phyloP scores from a whole-genome alignment of 2,888 invertebrate species.

The Dermolepida albohirtum region DNA sequence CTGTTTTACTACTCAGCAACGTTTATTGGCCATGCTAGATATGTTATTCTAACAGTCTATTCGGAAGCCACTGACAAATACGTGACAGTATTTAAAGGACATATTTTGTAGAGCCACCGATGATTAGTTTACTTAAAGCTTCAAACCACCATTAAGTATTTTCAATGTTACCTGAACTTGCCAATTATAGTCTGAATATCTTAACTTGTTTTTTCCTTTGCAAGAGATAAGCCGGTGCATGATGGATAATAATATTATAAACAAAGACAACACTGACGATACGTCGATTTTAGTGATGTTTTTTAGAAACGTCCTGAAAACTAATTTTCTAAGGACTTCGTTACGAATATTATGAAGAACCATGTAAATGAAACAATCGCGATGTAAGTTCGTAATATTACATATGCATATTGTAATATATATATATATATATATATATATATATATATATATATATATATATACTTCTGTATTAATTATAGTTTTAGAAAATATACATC shows the following conservation, averaged over 20 bases:
- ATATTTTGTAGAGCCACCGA: slow-evolving; percentile 31
- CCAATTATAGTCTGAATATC: slow-evolving; percentile 37
- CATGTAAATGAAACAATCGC: slow-evolving; percentile 1
- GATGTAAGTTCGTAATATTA: not conserved
- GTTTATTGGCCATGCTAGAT: too few relatives aligned
- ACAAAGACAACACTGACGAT: too few relatives aligned
- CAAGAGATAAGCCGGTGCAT: not conserved
- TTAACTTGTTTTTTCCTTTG: slow-evolving; percentile 10
- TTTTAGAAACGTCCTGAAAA: slow-evolving; percentile 23
- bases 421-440: too few relatives aligned
- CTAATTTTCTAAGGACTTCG: slow-evolving; percentile 22
- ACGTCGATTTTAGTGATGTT: not conserved
- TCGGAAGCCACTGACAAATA: not conserved
- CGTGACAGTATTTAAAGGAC: slow-evolving; percentile 17
- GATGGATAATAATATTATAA: not conserved
- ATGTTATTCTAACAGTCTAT: not conserved
- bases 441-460: too few relatives aligned
- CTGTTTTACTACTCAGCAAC: too few relatives aligned
- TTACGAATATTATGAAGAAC: slow-evolving; percentile 10
- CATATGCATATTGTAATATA: too few relatives aligned
- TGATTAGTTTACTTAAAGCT: slow-evolving; percentile 48
- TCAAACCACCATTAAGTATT: slow-evolving; percentile 41
- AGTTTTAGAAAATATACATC: too few relatives aligned
- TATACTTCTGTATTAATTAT: too few relatives aligned
- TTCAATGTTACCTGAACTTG: slow-evolving; percentile 30